Base-by-base conservation (phyloP, 2,113 vertebrate genomes). In the Amia ocellicauda region DNA sequence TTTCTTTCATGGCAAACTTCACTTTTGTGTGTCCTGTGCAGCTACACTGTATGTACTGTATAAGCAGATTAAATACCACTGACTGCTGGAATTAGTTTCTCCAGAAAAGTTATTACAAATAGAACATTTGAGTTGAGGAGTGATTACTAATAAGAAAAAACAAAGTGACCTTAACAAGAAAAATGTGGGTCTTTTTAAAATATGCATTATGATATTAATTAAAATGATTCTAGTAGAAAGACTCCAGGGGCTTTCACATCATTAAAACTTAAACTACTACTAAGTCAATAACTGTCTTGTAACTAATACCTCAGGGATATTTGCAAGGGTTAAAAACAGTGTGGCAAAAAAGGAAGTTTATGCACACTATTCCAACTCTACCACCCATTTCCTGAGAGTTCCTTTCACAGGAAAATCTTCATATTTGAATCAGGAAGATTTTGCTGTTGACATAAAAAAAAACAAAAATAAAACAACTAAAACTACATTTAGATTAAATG, bases 301-400 rank as follows among this genome's bases (percentile, higher is more conserved):
- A 63, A 62, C 53, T 63, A 67, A 69, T 73, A 74, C 64, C 69
- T 70, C 43, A 61, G 65, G 60, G 59, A 47, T 75, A 52, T 60
- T 42, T 71, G 42, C 28, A 54, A 10, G 27, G 43, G 67, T 56
- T 75, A 27, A 70, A n/a, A 69, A 45, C 61, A 63, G 63, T 57
- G 40, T 62, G 24, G 42, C 52, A 65, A 56, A 23, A 41, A 7
- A 2, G 55, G 28, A 66, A 68, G 58, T 61, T 41, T 20, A 70
- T 57, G 31, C 27, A 52, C 19, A 62, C 23, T 47, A 50, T 56
- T 64, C 61, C 23, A 78, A 76, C 84, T 71, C 76, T 70, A 66
- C 49, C 60, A 65, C 62, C 62, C 63, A 86, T 83, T 89, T 85
- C 79, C 79, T 82, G 85, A 83, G 73, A 73, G 72, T 74, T 74